Conservation (phyloP, 2,888 invertebrate genomes). For the Hypena proboscidalis region DNA sequence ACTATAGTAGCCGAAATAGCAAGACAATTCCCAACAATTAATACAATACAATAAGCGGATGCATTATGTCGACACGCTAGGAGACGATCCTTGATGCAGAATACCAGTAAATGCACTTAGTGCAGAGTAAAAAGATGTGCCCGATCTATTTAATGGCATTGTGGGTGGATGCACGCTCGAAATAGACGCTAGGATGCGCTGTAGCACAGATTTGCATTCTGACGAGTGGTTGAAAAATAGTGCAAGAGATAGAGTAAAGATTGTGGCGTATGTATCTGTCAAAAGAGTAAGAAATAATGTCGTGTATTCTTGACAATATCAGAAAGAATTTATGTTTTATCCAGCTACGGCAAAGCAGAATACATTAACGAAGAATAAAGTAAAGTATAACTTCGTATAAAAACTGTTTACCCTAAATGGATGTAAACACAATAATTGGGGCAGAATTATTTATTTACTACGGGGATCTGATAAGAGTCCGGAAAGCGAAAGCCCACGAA, state of each 20-base stretch:
- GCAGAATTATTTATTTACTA: neutral
- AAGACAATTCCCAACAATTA: constrained; percentile 18
- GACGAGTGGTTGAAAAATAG: constrained; percentile 2
- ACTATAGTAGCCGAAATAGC: constrained; percentile 1
- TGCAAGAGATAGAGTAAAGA: neutral
- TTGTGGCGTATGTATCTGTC: too few species aligned
- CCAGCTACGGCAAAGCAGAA: too few species aligned
- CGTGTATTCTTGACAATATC: too few species aligned
- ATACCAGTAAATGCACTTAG: constrained; percentile 81
- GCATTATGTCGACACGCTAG: constrained; percentile 31
- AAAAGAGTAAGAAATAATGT: too few species aligned
- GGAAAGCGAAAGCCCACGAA: constrained; percentile 29
- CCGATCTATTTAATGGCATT: constrained; percentile 73
- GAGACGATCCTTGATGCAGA: constrained; percentile 58
- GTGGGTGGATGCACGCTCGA: constrained; percentile 58
- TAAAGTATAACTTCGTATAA: neutral
- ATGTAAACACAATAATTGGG: neutral
- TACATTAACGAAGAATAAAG: too few species aligned
- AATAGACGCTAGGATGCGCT: constrained; percentile 40
- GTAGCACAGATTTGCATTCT: constrained; percentile 14
- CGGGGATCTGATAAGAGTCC: constrained; percentile 1
- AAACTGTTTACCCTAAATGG: neutral
- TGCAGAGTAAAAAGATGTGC: constrained; percentile 77
- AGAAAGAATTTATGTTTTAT: too few species aligned
- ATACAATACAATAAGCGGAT: constrained; percentile 42